A percentile compares a stretch with the other conserved stretches of the same genome.
phyloP scores from a whole-genome alignment of 2,113 vertebrate species.

The Strigops habroptila region DNA sequence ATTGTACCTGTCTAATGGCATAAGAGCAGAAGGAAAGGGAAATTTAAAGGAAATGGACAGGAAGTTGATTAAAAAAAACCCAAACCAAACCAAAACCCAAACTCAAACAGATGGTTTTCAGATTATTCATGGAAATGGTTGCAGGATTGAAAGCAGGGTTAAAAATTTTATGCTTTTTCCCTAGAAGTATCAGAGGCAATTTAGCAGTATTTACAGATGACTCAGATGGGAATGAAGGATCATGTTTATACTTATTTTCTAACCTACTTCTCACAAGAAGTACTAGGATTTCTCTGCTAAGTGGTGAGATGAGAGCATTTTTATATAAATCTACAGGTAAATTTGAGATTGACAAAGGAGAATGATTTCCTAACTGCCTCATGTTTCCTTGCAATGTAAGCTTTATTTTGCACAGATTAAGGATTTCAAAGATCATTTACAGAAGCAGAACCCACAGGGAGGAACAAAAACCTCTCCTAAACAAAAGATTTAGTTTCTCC shows the following conservation, averaged over 20 bases:
- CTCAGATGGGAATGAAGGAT: conserved; percentile 14
- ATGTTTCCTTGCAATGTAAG: not conserved
- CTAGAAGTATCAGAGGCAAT: not conserved
- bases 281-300: not conserved
- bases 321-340: not conserved
- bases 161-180: not conserved
- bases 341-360: conserved; percentile 4
- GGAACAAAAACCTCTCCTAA: not conserved
- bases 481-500: not conserved
- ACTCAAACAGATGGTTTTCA: conserved; percentile 3
- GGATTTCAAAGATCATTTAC: not conserved
- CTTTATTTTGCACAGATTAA: not conserved
- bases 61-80: not conserved
- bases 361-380: not conserved
- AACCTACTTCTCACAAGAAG: not conserved
- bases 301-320: not conserved
- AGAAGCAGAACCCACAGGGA: not conserved
- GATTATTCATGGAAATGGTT: not conserved
- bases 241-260: conserved; percentile 33
- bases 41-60: not conserved
- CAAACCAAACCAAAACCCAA: not conserved
- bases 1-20: not conserved
- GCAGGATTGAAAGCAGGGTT: conserved; percentile 15
- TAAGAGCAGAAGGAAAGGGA: not conserved
- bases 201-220: conserved; percentile 1